Conservation (phyloP, 1,140 invertebrate species). For the Matsumurasca onukii region DNA sequence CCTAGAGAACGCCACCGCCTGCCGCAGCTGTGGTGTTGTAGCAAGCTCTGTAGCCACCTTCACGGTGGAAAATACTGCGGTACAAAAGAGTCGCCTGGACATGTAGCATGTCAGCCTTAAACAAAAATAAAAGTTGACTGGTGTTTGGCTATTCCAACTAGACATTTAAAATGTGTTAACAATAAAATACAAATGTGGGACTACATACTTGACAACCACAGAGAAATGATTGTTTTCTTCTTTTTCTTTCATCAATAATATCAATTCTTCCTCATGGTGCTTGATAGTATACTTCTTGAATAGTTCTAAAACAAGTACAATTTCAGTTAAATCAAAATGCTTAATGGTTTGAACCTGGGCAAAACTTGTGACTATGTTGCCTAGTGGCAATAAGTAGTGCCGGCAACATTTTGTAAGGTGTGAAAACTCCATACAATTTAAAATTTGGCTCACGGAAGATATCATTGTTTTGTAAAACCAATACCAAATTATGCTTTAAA, state of each 20-base stretch:
- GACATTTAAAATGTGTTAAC: not conserved
- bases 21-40: not conserved
- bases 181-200: slow-evolving; percentile 28
- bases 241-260: slow-evolving; percentile 48
- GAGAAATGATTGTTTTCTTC: slow-evolving; percentile 49
- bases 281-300: slow-evolving; percentile 48
- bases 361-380: too few species aligned
- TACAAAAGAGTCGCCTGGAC: too few species aligned
- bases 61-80: slow-evolving; percentile 28
- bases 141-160: not conserved
- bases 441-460: too few species aligned
- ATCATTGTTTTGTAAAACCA: too few species aligned
- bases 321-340: too few species aligned
- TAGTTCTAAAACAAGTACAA: slow-evolving; percentile 43
- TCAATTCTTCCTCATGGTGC: slow-evolving; percentile 48
- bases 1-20: too few species aligned
- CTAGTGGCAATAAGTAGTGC: too few species aligned
- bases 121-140: not conserved
- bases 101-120: slow-evolving; percentile 12
- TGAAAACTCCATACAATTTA: too few species aligned
- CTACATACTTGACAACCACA: slow-evolving; percentile 53
- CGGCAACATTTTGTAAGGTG: too few species aligned
- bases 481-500: too few species aligned
- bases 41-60: not conserved
- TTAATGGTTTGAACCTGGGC: too few species aligned